Conservation (phyloP, 1,140 invertebrate species). For the Panonychus citri region DNA sequence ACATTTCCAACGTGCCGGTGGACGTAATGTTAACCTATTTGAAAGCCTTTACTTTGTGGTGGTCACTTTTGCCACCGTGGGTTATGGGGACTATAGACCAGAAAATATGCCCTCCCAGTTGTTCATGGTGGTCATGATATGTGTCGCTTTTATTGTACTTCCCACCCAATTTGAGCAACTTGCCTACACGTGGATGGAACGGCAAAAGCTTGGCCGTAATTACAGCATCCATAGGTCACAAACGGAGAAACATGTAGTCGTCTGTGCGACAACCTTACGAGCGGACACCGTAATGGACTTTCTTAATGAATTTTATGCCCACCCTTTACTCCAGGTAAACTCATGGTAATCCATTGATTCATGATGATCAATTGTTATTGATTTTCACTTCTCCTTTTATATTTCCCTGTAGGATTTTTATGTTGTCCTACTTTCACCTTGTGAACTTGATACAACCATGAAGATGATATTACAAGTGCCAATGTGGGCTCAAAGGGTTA, state of each 20-base stretch:
- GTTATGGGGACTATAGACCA: constrained; percentile 26
- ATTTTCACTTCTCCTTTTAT: background rate
- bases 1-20: constrained; percentile 30
- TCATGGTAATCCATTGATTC: background rate
- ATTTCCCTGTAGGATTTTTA: constrained; percentile 53
- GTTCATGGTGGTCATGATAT: constrained; percentile 31
- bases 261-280: constrained; percentile 81
- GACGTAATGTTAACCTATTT: constrained; percentile 26
- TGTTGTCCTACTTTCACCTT: constrained; percentile 81
- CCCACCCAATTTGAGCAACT: constrained; percentile 66
- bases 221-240: constrained; percentile 77
- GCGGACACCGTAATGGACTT: constrained; percentile 97
- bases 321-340: constrained; percentile 57
- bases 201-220: constrained; percentile 48
- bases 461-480: constrained; percentile 94
- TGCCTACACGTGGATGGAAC: constrained; percentile 67
- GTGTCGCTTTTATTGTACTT: constrained; percentile 27
- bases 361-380: background rate
- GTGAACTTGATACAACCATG: constrained; percentile 93
- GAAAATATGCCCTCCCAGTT: constrained; percentile 31
- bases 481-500: constrained; percentile 88
- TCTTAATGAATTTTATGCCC: constrained; percentile 94
- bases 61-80: constrained; percentile 32
- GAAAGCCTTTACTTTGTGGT: constrained; percentile 31
- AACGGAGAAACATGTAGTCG: constrained; percentile 89